A percentile compares a stretch with the other conserved stretches of the same genome.
These are phyloP conservation scores for Sesamia nonagrioides DNA, from an alignment of 1,140 invertebrate species.

Conservation along the genomic window DNA sequence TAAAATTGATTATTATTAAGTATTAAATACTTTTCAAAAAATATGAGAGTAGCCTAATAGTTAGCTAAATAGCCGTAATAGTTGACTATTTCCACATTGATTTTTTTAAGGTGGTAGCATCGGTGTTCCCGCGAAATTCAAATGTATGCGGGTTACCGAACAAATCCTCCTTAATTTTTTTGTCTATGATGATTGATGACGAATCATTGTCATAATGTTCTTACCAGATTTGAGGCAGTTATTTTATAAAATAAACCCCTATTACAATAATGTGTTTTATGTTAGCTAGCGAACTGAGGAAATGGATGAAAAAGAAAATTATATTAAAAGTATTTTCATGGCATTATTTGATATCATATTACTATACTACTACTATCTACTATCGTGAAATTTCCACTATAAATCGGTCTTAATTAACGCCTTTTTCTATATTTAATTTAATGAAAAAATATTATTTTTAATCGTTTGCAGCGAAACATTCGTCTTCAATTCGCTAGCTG, in stretches of 20 bases:
- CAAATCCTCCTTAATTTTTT: not conserved
- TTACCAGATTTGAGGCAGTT: slow-evolving; percentile 37
- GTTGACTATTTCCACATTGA: not conserved
- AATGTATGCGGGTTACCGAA: no score
- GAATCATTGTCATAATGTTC: slow-evolving; percentile 22
- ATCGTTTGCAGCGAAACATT: not conserved
- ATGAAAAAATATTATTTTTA: not conserved
- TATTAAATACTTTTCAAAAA: not conserved
- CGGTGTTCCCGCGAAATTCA: no score
- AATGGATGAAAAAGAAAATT: not conserved
- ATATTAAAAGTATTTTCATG: not conserved
- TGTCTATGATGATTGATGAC: not conserved
- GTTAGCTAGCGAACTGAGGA: slow-evolving; percentile 14
- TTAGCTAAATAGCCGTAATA: no score
- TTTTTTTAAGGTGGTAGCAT: no score
- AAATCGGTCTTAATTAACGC: no score
- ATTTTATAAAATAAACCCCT: slow-evolving; percentile 26
- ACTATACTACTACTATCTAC: no score
- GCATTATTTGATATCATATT: slow-evolving; percentile 21
- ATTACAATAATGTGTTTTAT: not conserved
- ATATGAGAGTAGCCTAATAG: not conserved
- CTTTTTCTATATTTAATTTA: no score
- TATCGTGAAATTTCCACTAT: no score
- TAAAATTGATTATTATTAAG: not conserved
- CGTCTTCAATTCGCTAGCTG: slow-evolving; percentile 29